A percentile compares a stretch with the other conserved stretches of the same genome.
Conservation (phyloP, 2,797 vertebrate species). For the Leptoclinus maculatus region DNA sequence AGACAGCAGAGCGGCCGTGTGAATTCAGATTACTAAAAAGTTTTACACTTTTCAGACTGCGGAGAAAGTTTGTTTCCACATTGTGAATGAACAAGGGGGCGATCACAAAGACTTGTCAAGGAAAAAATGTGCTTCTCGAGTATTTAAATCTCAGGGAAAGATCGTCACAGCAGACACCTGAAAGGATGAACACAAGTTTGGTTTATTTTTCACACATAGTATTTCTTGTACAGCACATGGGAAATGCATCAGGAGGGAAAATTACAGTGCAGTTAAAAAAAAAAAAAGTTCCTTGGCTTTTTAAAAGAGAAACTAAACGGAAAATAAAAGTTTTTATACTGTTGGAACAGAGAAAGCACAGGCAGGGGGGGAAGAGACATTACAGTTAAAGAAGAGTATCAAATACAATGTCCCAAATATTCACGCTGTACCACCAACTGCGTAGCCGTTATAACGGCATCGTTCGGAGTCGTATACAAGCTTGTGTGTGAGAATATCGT, state of each 20-base stretch:
- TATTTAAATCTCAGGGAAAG: constrained; percentile 10
- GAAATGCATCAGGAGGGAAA: constrained; percentile 75
- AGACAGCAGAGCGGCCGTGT: constrained; percentile 4
- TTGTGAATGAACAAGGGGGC: background rate
- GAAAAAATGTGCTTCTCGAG: background rate
- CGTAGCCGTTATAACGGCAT: constrained; percentile 77
- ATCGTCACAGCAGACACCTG: constrained; percentile 37
- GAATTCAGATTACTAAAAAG: background rate
- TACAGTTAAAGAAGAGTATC: constrained; percentile 71
- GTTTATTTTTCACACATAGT: constrained; percentile 82
- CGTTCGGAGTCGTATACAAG: constrained; percentile 66
- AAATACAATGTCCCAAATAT: constrained; percentile 72
- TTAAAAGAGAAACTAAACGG: constrained; percentile 63
- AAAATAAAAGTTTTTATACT: constrained; percentile 43
- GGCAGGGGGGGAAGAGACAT: constrained; percentile 62
- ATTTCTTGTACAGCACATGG: constrained; percentile 83
- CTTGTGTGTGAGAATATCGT: constrained; percentile 52
- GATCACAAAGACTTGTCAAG: background rate
- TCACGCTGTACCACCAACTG: constrained; percentile 73
- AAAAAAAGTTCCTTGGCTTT: constrained; percentile 79
- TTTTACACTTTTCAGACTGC: background rate
- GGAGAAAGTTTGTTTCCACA: background rate
- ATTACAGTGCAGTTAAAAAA: constrained; percentile 72
- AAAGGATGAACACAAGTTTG: constrained; percentile 84
- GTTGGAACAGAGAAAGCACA: constrained; percentile 73